Base-by-base conservation (phyloP, 1,140 invertebrate species). In the Triops cancriformis region DNA sequence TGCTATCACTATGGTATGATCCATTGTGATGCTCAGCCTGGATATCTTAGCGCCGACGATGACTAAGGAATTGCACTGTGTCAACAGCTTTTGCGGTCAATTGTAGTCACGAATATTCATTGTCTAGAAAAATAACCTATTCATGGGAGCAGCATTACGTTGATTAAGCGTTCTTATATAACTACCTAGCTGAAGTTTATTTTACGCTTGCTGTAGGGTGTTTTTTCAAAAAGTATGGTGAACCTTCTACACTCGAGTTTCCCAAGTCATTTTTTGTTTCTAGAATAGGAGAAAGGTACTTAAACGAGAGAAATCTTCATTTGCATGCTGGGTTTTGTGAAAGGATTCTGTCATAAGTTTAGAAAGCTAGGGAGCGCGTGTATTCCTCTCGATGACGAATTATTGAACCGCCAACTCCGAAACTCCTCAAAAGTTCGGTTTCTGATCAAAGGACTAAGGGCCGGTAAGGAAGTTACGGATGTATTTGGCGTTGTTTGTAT, bases 281-380 rank as follows among this genome's bases (percentile, higher is more conserved):
- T 10, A 64, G 10, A 9, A 64, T 23, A 64, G 51, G 51, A 64
- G 51, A 64, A 64, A 64, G 51, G 51, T 64, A 23, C 18, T 18
- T 18, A 6, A 23, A 64, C 14, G 51, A 64, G 51, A 64, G 51
- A 64, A 23, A 64, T 64, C 23, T 64, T 64, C 51, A 23, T 64
- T 64, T 64, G 51, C 51, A 64, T 64, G n/a, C n/a, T 23, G 23
- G 51, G 23, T 14, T 23, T 23, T n/a, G 51, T 64, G 51, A 64
- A 23, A 64, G 51, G 51, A 64, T 64, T 64, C 51, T 64, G 51
- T 64, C 51, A 64, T 64, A 64, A 18, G 51, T n/a, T 64, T 64
- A 64, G 51, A 64, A 64, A 64, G 51, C 51, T 3, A n/a, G 14
- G 14, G 51, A 64, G 51, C 10, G 23, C 14, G 23, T 64, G 51